Evolutionary conservation across 1,140 invertebrate species (phyloP).

Genomic region (Leptestheria dahalacensis): DNA sequence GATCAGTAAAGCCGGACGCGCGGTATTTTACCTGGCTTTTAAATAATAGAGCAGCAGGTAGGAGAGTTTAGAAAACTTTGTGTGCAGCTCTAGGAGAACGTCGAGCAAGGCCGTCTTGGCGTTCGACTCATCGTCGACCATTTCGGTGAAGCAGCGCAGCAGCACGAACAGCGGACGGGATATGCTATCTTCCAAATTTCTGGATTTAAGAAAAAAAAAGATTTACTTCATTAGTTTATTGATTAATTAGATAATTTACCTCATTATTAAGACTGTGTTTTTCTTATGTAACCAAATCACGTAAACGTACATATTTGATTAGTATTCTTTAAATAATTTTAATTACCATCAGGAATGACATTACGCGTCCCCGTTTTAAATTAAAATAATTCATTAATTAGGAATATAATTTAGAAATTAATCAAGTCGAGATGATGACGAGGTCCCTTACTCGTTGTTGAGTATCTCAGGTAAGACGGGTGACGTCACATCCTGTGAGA

Average conservation of each 20-base stretch:
- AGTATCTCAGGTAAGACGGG: conserved; percentile 7
- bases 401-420: conserved; percentile 14
- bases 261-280: no score
- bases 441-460: background rate
- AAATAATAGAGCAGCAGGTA: conserved; percentile 75
- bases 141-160: conserved; percentile 54
- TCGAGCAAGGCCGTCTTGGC: conserved; percentile 52
- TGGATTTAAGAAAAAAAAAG: conserved; percentile 19
- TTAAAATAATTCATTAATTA: background rate
- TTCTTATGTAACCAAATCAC: no score
- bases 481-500: conserved; percentile 8
- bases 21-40: conserved; percentile 45
- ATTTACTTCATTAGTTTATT: no score
- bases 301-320: no score
- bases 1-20: no score
- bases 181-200: conserved; percentile 54
- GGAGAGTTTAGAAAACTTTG: conserved; percentile 52
- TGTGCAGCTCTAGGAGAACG: conserved; percentile 57
- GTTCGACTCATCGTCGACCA: conserved; percentile 52
- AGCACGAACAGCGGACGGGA: conserved; percentile 64
- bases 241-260: no score
- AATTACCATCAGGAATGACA: no score
- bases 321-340: no score
- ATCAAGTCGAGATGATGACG: no score
- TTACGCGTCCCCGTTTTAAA: no score